Percentiles rank a stretch among this genome's conserved stretches.
These are phyloP conservation scores for Rallus limicola DNA, from an alignment of 2,113 vertebrate species.

Conservation along the genomic window DNA sequence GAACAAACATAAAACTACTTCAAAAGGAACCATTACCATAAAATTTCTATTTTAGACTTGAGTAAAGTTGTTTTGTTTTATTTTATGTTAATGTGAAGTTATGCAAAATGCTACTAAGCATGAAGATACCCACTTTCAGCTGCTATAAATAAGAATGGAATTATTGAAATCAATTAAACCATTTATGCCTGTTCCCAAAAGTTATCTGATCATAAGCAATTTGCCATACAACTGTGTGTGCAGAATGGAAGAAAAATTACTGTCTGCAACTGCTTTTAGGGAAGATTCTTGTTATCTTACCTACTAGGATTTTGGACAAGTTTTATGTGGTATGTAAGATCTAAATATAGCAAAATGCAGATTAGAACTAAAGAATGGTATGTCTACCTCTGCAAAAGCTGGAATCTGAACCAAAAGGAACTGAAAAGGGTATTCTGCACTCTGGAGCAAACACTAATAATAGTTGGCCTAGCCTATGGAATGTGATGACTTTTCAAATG, in stretches of 20 bases:
- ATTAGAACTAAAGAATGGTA: background rate
- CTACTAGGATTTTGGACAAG: background rate
- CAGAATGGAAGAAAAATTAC: background rate
- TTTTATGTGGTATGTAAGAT: background rate
- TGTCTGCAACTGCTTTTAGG: background rate
- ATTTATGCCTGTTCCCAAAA: background rate
- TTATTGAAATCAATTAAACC: background rate
- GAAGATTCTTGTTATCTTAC: background rate
- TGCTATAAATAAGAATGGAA: background rate
- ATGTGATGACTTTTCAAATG: background rate
- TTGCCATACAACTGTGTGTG: background rate
- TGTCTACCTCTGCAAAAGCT: background rate
- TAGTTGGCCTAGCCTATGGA: background rate
- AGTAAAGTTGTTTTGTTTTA: background rate
- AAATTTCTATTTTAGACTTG: background rate
- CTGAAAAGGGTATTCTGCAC: background rate
- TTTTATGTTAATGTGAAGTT: background rate
- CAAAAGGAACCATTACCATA: background rate
- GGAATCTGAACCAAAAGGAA: background rate
- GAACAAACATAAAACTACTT: background rate
- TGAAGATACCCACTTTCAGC: background rate
- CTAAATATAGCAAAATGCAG: background rate
- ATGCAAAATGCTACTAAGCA: background rate
- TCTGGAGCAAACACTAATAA: background rate
- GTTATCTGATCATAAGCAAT: background rate